phyloP scores from a whole-genome alignment of 2,888 invertebrate genomes.

The Oligia fasciuncula region DNA sequence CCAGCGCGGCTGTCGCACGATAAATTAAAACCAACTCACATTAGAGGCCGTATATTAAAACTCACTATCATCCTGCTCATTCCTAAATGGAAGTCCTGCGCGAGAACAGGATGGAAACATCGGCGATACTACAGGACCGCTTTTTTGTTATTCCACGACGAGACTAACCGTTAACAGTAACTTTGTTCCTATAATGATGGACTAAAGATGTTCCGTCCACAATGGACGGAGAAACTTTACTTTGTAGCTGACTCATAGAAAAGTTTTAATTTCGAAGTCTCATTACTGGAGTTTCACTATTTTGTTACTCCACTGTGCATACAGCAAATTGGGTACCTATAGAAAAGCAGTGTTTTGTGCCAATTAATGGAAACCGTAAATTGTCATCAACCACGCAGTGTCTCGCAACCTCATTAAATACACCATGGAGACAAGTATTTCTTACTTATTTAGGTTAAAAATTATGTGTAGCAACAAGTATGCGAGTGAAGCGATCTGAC shows the following conservation, averaged over 20 bases:
- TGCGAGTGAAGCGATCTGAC: slow-evolving; percentile 87
- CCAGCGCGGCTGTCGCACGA: slow-evolving; percentile 87
- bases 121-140: slow-evolving; percentile 80
- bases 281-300: slow-evolving; percentile 35
- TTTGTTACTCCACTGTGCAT: slow-evolving; percentile 19
- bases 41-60: slow-evolving; percentile 84
- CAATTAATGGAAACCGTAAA: slow-evolving; percentile 55
- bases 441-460: slow-evolving; percentile 88
- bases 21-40: slow-evolving; percentile 88
- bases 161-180: slow-evolving; percentile 85
- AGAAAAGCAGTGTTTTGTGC: slow-evolving; percentile 21
- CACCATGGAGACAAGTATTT: slow-evolving; percentile 83
- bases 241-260: slow-evolving; percentile 65
- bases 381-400: slow-evolving; percentile 38
- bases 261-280: slow-evolving; percentile 55
- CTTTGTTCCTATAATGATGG: slow-evolving; percentile 83
- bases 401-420: slow-evolving; percentile 77
- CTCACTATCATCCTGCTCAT: slow-evolving; percentile 80
- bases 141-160: slow-evolving; percentile 87
- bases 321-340: slow-evolving; percentile 27
- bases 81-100: slow-evolving; percentile 73
- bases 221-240: slow-evolving; percentile 66
- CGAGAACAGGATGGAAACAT: slow-evolving; percentile 81
- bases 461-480: slow-evolving; percentile 85
- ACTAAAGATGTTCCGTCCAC: slow-evolving; percentile 73